These are phyloP conservation scores for Stomorhina lunata DNA, from an alignment of 2,888 invertebrate species.

Conservation along the genomic window DNA sequence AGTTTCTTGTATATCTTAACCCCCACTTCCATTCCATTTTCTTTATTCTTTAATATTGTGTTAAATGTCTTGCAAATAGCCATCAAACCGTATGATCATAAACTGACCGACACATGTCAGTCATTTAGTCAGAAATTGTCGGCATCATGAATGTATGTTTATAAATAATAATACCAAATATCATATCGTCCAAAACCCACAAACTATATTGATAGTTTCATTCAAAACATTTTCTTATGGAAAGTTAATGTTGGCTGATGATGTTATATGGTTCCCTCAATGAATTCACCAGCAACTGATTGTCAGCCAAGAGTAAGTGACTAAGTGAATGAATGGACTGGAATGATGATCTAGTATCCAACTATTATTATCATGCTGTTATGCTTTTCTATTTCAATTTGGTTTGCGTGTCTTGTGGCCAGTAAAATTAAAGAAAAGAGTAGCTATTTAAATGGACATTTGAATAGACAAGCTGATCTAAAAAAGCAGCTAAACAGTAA, in stretches of 20 bases:
- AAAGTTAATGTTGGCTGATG: conserved; percentile 24
- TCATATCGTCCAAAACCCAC: not conserved
- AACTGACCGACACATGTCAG: conserved; percentile 59
- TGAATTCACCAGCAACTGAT: not conserved
- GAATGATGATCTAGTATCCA: conserved; percentile 37
- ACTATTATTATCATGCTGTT: not conserved
- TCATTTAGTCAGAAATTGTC: conserved; percentile 57
- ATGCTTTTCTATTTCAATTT: not conserved
- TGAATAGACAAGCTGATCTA: conserved; percentile 51
- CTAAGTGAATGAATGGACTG: not conserved
- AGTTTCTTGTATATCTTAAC: not conserved
- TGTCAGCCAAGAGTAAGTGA: too few species aligned
- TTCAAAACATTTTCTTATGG: not conserved
- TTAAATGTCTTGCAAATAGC: conserved; percentile 38
- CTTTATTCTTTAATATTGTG: conserved; percentile 6
- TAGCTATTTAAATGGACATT: conserved; percentile 56
- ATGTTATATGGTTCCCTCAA: conserved; percentile 13
- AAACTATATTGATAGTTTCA: conserved; percentile 1
- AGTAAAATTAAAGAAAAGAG: conserved; percentile 15
- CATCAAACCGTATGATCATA: conserved; percentile 41
- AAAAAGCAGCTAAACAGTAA: not conserved
- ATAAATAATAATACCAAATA: not conserved
- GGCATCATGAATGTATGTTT: conserved; percentile 8
- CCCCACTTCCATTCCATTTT: not conserved
- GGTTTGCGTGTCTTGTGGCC: conserved; percentile 52